Conservation (phyloP, 2,113 vertebrate species). For the Laticauda colubrina region DNA sequence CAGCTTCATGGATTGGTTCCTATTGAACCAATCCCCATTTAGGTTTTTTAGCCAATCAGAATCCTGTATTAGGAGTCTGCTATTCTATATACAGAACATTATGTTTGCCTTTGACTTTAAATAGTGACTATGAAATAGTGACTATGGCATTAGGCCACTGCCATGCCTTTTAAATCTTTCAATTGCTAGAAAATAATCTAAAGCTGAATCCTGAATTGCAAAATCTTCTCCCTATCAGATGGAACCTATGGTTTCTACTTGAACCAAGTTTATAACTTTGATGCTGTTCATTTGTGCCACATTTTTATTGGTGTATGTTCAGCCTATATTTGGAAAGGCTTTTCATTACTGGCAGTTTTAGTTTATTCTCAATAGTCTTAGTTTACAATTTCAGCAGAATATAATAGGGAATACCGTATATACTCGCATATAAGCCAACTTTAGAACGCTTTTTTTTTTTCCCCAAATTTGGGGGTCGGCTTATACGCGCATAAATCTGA, state of each 20-base stretch:
- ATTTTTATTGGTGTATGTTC: not conserved
- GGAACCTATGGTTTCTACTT: not conserved
- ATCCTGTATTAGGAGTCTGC: too few relatives aligned
- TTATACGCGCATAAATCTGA: too few relatives aligned
- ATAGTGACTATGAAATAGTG: not conserved
- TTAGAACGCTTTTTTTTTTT: too few relatives aligned
- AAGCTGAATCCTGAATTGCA: not conserved
- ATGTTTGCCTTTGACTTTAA: not conserved
- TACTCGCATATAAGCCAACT: too few relatives aligned
- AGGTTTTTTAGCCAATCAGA: too few relatives aligned
- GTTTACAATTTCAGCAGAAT: not conserved
- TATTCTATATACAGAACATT: too few relatives aligned
- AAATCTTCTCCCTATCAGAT: not conserved
- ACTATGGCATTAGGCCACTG: not conserved
- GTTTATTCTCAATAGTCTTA: not conserved
- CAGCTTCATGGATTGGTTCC: too few relatives aligned
- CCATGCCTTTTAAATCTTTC: not conserved
- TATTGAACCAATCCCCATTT: too few relatives aligned
- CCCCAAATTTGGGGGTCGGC: too few relatives aligned
- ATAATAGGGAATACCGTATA: not conserved
- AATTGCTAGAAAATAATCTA: not conserved
- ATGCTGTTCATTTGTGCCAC: not conserved
- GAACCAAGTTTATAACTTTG: not conserved
- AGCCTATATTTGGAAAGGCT: not conserved
- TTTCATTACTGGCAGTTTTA: not conserved